Conservation (phyloP, 2,888 invertebrate genomes). For the Drosophila limbata region DNA sequence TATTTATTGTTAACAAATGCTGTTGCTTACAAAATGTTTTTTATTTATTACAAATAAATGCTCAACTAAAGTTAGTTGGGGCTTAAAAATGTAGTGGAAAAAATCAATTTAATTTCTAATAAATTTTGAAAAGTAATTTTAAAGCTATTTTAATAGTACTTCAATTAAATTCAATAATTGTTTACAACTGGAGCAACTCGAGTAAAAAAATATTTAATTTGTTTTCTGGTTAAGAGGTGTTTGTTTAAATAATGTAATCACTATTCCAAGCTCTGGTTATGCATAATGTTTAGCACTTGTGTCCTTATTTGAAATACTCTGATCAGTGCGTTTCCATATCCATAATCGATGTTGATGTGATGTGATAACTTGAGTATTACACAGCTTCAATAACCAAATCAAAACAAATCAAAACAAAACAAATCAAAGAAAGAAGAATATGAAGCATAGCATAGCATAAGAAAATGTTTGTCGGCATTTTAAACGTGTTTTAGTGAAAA, state of each 20-base stretch:
- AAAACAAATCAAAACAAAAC: constrained; percentile 10
- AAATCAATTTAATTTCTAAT: not conserved
- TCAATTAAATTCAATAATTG: not conserved
- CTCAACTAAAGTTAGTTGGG: too few relatives aligned
- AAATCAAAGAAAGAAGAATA: constrained; percentile 16
- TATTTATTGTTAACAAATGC: too few relatives aligned
- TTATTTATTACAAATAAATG: too few relatives aligned
- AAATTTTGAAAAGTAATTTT: not conserved
- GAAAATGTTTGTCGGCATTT: constrained; percentile 69
- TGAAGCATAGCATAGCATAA: constrained; percentile 64
- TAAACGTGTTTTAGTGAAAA: constrained; percentile 58
- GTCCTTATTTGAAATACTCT: constrained; percentile 57
- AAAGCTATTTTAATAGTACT: not conserved
- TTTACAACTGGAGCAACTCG: not conserved
- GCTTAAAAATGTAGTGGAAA: too few relatives aligned
- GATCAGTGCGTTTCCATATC: constrained; percentile 35
- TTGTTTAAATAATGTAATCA: not conserved
- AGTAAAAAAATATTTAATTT: too few relatives aligned
- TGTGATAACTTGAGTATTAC: constrained; percentile 47
- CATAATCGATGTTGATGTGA: constrained; percentile 45
- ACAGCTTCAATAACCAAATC: constrained; percentile 50
- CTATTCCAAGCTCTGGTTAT: not conserved
- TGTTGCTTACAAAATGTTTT: too few relatives aligned
- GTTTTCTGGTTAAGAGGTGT: too few relatives aligned
- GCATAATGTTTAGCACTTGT: constrained; percentile 61